phyloP scores from a whole-genome alignment of 2,113 vertebrate genomes.

The Craseonycteris thonglongyai region DNA sequence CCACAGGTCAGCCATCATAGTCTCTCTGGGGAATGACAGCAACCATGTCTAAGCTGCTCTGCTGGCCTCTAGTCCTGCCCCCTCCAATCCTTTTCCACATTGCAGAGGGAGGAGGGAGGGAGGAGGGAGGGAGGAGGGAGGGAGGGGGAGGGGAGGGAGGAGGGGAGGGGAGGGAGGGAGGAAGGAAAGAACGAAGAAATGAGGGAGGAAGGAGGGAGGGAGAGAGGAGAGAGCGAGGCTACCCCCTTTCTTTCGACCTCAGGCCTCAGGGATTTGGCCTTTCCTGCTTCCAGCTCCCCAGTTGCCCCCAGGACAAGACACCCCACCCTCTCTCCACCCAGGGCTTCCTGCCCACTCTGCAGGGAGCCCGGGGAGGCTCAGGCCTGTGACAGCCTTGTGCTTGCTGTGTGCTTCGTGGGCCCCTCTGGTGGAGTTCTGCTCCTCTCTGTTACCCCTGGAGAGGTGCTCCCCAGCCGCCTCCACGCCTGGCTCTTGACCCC shows the following conservation, averaged over 20 bases:
- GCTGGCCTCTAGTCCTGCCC: too few species aligned
- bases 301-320: not conserved
- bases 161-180: too few species aligned
- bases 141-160: too few species aligned
- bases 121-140: too few species aligned
- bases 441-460: not conserved
- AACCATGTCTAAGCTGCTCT: not conserved
- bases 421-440: not conserved
- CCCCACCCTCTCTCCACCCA: rapidly evolving
- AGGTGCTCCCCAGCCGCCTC: not conserved
- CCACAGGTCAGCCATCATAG: rapidly evolving
- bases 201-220: too few species aligned
- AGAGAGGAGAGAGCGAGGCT: too few species aligned
- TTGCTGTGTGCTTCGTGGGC: not conserved
- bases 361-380: not conserved
- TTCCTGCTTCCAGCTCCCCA: not conserved
- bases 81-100: rapidly evolving
- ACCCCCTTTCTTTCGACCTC: not conserved
- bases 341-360: not conserved
- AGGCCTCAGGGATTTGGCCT: not conserved
- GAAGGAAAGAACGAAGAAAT: not conserved
- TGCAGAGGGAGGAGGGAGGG: not conserved
- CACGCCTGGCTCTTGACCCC: not conserved
- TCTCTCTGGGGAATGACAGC: not conserved
- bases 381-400: not conserved